These are phyloP conservation scores for Amyelois transitella DNA, from an alignment of 1,140 invertebrate genomes.

Conservation along the genomic window DNA sequence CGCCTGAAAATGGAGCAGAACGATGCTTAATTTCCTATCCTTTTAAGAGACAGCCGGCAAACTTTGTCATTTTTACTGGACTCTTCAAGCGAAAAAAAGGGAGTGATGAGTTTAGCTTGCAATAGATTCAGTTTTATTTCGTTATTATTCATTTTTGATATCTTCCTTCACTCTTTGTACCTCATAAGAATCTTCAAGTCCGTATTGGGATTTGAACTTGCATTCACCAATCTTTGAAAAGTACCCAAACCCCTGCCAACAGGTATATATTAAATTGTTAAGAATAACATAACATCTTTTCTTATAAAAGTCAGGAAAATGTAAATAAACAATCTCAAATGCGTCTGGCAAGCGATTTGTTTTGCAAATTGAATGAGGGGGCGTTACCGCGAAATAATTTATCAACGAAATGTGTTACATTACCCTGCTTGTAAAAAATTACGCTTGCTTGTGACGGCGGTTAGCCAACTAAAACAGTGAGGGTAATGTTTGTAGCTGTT, in stretches of 20 bases:
- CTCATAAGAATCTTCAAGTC: no score
- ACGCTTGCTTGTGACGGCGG: conserved; percentile 20
- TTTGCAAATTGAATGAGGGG: conserved; percentile 28
- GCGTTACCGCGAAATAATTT: conserved; percentile 30
- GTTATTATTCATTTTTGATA: no score
- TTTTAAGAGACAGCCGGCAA: conserved; percentile 12
- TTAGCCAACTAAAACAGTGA: not conserved
- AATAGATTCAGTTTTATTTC: no score
- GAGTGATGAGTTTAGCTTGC: no score
- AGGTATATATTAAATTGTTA: no score
- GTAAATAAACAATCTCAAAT: conserved; percentile 28
- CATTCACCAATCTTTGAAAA: no score
- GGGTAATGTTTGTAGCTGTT: not conserved
- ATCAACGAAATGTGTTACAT: conserved; percentile 36
- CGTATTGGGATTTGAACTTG: no score
- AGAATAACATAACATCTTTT: no score
- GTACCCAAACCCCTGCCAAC: no score
- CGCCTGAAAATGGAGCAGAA: conserved; percentile 46
- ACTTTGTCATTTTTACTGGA: not conserved
- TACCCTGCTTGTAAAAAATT: conserved; percentile 30
- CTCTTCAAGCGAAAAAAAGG: no score
- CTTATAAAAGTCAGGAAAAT: conserved; percentile 3
- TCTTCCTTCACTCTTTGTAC: no score
- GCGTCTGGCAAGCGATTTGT: conserved; percentile 33
- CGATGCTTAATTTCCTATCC: conserved; percentile 51